Evolutionary conservation across 1,140 invertebrate species (phyloP), one percentile per base, ranked within the genome.

Genomic region (Drosophila ambigua): DNA sequence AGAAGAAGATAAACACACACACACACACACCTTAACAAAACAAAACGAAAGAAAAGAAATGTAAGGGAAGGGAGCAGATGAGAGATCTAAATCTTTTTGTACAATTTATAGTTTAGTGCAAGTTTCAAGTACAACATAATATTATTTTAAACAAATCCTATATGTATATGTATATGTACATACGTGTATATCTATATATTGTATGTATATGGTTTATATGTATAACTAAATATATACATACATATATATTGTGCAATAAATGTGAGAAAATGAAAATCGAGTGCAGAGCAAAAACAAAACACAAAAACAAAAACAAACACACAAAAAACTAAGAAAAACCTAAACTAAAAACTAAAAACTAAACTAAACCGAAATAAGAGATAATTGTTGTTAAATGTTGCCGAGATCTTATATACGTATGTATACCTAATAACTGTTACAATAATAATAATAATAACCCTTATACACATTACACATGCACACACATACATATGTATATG

Each of bases 91-190:
- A 73, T 74, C 78, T 77, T 81, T 81, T 81, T 82, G 79, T 82
- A 75, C 64, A 77, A 82, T 78, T 81, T 81, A 65, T 68, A 64
- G 67, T 57, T 76, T 74, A 74, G 72, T 75, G 62, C 72, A 75
- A 74, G 71, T 65, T 74, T 74, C 72, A 74, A 74, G 72, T 74
- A 74, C 72, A 74, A 74, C 71, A 74, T 74, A 73, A 64, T 58
- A 58, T 74, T 65, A 73, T 73, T 73, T 73, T 54, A 63, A 72
- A 54, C 15, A 9, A 46, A 72, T 43, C 51, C 60, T 64, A 73
- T 66, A 51, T 59, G 45, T 58, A 51, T 44, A 72, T 53, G 58
- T 43, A 66, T 45, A 73, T 26, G 26, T 41, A 54, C 35, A 49
- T 39, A 13, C 20, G 20, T 39, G 11, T 39, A 39, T 13, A 9